phyloP scores from a whole-genome alignment of 1,140 invertebrate genomes.

The Diploscapter pachys region DNA sequence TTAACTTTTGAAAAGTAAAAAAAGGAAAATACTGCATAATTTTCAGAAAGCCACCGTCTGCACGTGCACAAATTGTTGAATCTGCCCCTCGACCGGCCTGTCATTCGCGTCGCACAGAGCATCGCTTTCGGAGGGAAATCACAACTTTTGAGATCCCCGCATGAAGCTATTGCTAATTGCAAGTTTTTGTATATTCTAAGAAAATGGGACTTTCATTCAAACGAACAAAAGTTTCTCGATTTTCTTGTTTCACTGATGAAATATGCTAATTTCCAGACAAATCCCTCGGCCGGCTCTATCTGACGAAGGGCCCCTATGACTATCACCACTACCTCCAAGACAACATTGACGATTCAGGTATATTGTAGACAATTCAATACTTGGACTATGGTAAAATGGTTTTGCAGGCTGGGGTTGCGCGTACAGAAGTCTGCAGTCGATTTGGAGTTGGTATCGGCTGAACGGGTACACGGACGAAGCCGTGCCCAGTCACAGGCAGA shows the following conservation, averaged over 20 bases:
- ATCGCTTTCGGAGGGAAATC: conserved; percentile 11
- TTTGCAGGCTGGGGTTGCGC: conserved; percentile 87
- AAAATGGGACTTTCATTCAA: not conserved
- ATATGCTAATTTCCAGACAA: conserved; percentile 35
- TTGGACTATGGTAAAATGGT: not conserved
- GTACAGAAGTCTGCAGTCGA: conserved; percentile 92
- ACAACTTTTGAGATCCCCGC: conserved; percentile 22
- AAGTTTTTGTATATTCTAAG: not conserved
- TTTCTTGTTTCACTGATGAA: not conserved
- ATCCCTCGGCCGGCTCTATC: conserved; percentile 62
- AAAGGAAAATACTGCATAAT: too few relatives aligned
- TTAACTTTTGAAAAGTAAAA: not conserved
- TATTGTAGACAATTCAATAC: not conserved
- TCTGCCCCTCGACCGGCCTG: not conserved
- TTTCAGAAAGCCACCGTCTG: conserved; percentile 15
- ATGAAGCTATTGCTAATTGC: conserved; percentile 21
- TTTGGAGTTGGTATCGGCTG: conserved; percentile 89
- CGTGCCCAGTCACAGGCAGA: conserved; percentile 80
- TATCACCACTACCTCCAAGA: conserved; percentile 98
- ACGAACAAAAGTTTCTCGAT: not conserved
- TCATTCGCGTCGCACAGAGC: conserved; percentile 19
- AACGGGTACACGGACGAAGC: conserved; percentile 83
- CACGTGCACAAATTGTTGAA: conserved; percentile 29
- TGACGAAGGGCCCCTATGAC: conserved; percentile 80
- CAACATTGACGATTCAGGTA: conserved; percentile 80